A percentile compares a stretch with the other conserved stretches of the same genome.
Conservation (phyloP, 2,113 vertebrate species). For the Monopterus albus region DNA sequence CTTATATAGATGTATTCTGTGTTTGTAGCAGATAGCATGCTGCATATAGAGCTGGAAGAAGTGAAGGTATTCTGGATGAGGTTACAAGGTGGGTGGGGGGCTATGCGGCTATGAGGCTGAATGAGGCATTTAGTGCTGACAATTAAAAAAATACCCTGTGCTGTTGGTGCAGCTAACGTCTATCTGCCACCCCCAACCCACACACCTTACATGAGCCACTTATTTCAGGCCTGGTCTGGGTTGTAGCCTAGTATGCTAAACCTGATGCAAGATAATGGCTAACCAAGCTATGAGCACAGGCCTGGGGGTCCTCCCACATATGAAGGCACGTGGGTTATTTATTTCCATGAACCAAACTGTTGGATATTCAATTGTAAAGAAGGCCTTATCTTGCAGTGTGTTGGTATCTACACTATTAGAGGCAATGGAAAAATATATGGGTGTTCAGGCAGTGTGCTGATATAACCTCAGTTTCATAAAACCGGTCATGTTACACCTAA, state of each 20-base stretch:
- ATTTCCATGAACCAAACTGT: constrained; percentile 44
- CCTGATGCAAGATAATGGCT: constrained; percentile 80
- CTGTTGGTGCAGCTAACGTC: constrained; percentile 44
- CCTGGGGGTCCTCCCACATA: constrained; percentile 65
- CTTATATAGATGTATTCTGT: constrained; percentile 60
- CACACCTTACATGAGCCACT: constrained; percentile 39
- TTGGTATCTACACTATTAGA: constrained; percentile 45
- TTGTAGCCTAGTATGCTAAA: constrained; percentile 65
- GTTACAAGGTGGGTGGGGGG: constrained; percentile 73
- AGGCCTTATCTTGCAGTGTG: constrained; percentile 22
- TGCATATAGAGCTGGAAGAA: no score
- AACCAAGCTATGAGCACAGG: constrained; percentile 74
- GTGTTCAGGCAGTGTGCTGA: background rate
- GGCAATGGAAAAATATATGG: constrained; percentile 51
- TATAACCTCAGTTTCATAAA: constrained; percentile 8
- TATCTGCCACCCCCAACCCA: constrained; percentile 27
- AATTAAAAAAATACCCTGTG: constrained; percentile 79
- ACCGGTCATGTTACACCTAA: background rate
- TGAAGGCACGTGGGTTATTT: constrained; percentile 63
- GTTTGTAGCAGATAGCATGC: constrained; percentile 36
- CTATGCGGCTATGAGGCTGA: constrained; percentile 68
- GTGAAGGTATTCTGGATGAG: constrained; percentile 80
- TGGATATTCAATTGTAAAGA: constrained; percentile 70
- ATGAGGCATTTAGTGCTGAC: constrained; percentile 81
- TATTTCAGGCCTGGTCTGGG: constrained; percentile 68